A percentile compares a stretch with the other conserved stretches of the same genome.
phyloP scores from a whole-genome alignment of 2,113 vertebrate species.

The Cinclus cinclus region DNA sequence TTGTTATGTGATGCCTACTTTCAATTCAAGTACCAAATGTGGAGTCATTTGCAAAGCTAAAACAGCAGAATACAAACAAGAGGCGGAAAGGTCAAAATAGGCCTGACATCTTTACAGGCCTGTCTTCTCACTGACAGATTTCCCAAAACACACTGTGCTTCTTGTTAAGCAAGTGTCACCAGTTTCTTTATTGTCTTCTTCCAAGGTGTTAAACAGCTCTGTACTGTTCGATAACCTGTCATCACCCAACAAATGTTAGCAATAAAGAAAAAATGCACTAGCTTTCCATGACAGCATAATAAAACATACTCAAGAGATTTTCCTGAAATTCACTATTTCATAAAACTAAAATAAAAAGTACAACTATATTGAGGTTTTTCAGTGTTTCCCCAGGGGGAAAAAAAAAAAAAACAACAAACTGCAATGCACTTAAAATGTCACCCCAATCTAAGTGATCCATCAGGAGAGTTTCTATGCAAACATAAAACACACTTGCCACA shows the following conservation, averaged over 20 bases:
- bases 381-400: background rate
- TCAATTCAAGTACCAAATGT: background rate
- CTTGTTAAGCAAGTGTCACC: slow-evolving; percentile 35
- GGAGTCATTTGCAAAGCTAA: background rate
- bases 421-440: background rate
- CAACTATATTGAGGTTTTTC: background rate
- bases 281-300: background rate
- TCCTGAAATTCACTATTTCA: background rate
- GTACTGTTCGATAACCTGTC: slow-evolving; percentile 25
- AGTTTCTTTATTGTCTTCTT: background rate
- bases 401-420: background rate
- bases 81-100: background rate
- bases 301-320: background rate
- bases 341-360: background rate
- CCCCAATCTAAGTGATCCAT: background rate
- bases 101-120: slow-evolving; percentile 10
- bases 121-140: background rate
- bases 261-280: slow-evolving; percentile 33
- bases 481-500: background rate
- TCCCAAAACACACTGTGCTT: background rate
- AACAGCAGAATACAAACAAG: background rate
- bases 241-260: slow-evolving; percentile 11
- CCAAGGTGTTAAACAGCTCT: slow-evolving; percentile 28
- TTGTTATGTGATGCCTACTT: background rate
- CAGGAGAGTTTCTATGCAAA: background rate